Base-by-base conservation (phyloP, 2,113 vertebrate species). In the Bubo bubo region DNA sequence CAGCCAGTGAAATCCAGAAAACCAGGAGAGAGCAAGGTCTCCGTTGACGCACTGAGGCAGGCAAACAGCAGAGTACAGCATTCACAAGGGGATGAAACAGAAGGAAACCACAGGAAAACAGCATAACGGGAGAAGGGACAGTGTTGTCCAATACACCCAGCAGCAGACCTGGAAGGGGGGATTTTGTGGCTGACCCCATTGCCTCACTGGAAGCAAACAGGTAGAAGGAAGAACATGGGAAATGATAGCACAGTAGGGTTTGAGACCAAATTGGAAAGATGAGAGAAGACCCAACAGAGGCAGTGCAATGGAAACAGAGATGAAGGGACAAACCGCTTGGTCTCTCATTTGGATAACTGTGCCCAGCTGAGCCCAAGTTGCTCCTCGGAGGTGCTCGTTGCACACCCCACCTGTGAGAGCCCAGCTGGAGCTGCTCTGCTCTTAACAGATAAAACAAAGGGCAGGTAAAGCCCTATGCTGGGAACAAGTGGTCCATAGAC, bases 21-120 rank as follows among this genome's bases (percentile, higher is more conserved):
- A 55, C 0, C 26, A 21, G 23, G 64, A n/a, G 3, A 37, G 21
- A 39, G 30, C 21, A 21, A 79, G 45, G 39, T 43, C 58, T 63
- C 30, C 52, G 35, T 30, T 35, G 74, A 34, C 1, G 4, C 15
- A 17, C n/a, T 1, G 8, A 62, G 8, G 77, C 37, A 73, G 43
- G 59, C 14, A 35, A 87, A 63, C 30, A 70, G 49, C 49, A 53
- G 21, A 35, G 20, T 10, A 45, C 27, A 62, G 71, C 37, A 23
- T 26, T 60, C 4, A 1, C n/a, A 47, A n/a, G 23, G 59, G 59
- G 19, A 41, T 50, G 32, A 58, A 84, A 41, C 0, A 0, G 22
- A 58, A 13, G 19, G 19, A 75, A 86, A 39, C 14, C 2, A 0
- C 50, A 87, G 60, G 32, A 71, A 66, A 73, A 86, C 1, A 3